Base-by-base conservation (phyloP, 2,888 invertebrate species). In the Ectemnius lituratus region DNA sequence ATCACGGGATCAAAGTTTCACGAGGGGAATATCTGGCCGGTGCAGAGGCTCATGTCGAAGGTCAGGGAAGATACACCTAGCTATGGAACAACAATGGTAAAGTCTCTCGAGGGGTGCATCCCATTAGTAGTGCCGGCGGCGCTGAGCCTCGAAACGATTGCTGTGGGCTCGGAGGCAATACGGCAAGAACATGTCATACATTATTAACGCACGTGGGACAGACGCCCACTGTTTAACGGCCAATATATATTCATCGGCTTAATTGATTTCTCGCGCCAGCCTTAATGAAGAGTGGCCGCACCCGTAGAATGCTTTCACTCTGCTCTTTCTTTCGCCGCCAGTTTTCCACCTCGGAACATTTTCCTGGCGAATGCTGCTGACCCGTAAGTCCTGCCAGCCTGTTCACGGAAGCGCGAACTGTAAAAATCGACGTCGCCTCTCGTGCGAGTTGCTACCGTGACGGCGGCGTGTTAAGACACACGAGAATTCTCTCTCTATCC, bases 191-290 rank as follows among this genome's bases (percentile, higher is more conserved):
- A 83, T 78, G 79, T 83, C 80, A 82, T 86, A 82, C 83, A 82
- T 87, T 87, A 87, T 87, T 87, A 87, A 87, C 79, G 79, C 70
- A 67, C 73, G 75, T 75, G 61, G 76, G 78, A 76, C 77, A 74
- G 81, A 84, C 82, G 76, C 76, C 77, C 80, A 76, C 81, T 81
- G 80, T 85, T 84, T 86, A 87, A 85, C 84, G 83, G 83, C 84
- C 87, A 87, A 87, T 87, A 87, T 87, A 87, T 87, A 87, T 87
- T 87, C 87, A 87, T 87, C 81, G 86, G 67, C 82, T 84, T 87
- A 87, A 87, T 87, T 86, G 87, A 87, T 87, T 87, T 84, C 78
- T 76, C 80, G 78, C 81, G 71, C 79, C 79, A 62, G 64, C 66
- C 59, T 20, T 28, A 52, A 57, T 20, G 73, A 46, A 62, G 67